A percentile compares a stretch with the other conserved stretches of the same genome.
phyloP scores from a whole-genome alignment of 2,888 invertebrate genomes.

The Azorinus chamasolen region DNA sequence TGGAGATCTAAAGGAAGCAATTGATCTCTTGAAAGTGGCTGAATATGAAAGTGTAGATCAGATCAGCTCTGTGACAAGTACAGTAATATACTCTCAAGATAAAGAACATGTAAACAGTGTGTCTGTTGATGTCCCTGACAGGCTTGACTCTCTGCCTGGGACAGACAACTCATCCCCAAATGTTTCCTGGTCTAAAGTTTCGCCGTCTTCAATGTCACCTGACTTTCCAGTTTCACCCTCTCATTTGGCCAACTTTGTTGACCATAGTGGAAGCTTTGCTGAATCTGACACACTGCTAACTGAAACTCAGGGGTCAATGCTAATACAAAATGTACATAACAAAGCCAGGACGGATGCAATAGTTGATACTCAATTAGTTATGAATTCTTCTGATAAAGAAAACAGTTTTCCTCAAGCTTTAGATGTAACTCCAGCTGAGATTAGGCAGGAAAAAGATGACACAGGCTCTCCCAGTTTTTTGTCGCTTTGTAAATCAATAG shows the following conservation, averaged over 20 bases:
- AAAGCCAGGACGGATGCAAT: neutral
- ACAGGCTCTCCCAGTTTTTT: constrained; percentile 54
- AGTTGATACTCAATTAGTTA: neutral
- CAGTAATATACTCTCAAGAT: too few species aligned
- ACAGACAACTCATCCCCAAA: too few species aligned
- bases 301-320: neutral
- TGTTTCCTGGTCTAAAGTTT: neutral
- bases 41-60: too few species aligned
- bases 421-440: neutral
- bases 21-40: too few species aligned
- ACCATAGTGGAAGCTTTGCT: constrained; percentile 9
- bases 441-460: neutral
- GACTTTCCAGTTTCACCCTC: constrained; percentile 53
- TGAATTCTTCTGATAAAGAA: constrained; percentile 1
- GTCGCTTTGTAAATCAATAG: constrained; percentile 56
- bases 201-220: constrained; percentile 60
- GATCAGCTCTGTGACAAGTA: too few species aligned
- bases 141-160: too few species aligned
- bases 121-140: too few species aligned
- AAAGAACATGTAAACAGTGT: too few species aligned
- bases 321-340: neutral
- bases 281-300: neutral
- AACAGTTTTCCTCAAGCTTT: neutral
- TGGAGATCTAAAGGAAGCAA: too few species aligned
- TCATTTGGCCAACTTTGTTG: neutral